Percentiles rank a stretch among this genome's conserved stretches.
These are phyloP conservation scores for Muscidifurax raptorellus DNA, from an alignment of 1,140 invertebrate species.

Conservation along the genomic window DNA sequence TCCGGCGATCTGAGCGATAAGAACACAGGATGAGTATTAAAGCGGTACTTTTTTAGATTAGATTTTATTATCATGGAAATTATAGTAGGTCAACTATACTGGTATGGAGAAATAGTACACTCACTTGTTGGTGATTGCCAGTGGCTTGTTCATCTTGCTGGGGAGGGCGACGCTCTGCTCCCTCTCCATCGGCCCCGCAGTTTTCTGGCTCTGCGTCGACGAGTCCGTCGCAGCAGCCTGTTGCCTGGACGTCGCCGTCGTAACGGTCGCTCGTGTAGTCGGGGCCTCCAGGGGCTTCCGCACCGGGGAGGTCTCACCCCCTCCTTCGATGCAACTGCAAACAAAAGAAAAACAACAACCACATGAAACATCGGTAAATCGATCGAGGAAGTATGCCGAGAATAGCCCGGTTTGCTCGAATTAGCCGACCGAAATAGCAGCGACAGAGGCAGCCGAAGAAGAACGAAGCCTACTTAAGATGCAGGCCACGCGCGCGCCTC, in stretches of 20 bases:
- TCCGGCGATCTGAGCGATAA: constrained; percentile 41
- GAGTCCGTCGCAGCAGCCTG: neutral
- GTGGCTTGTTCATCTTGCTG: neutral
- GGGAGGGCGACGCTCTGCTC: too few relatives aligned
- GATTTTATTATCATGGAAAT: neutral
- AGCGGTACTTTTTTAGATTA: too few relatives aligned
- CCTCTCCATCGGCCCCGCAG: neutral
- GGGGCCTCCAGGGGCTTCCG: neutral
- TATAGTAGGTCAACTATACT: too few relatives aligned
- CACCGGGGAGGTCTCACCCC: neutral
- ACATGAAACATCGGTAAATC: too few relatives aligned
- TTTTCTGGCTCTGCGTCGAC: neutral
- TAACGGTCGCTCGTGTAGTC: neutral
- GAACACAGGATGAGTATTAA: too few relatives aligned
- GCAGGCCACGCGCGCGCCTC: too few relatives aligned
- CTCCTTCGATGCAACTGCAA: neutral
- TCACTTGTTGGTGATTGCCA: neutral
- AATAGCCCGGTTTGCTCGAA: too few relatives aligned
- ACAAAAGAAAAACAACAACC: neutral
- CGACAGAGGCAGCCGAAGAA: too few relatives aligned
- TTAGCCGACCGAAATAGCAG: too few relatives aligned
- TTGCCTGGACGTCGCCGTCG: neutral
- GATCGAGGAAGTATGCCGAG: too few relatives aligned
- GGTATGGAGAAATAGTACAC: neutral
- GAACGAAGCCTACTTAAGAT: too few relatives aligned